Evolutionary conservation across 1,140 invertebrate genomes (phyloP), one percentile per base, ranked within the genome.

Genomic region (Drosophila kanapiae): DNA sequence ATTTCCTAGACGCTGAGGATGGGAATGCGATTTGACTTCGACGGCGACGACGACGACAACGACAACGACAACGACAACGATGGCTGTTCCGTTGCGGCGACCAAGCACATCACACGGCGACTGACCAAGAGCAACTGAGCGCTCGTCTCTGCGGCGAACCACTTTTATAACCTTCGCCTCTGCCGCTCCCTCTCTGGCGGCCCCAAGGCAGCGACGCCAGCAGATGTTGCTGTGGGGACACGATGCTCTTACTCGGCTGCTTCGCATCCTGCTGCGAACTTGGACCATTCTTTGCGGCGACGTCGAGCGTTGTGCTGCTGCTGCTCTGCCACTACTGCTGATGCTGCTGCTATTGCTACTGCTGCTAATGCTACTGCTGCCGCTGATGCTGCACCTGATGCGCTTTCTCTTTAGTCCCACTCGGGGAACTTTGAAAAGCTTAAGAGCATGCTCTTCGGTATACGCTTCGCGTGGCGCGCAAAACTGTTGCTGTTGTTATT

Each of bases 41-140:
- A 74, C 38, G 64, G 62, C 49, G 42, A 18, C 58, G 18, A 51
- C 38, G 27, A 60, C 38, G 16, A 54, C 33, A 33, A 18, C 53
- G 47, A 51, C 38, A 27, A 60, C 38, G 16, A 54, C 33, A 33
- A 18, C 53, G 47, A 45, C 45, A 37, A 56, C 18, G 37, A 45
- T 45, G 67, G 18, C 53, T 72, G 75, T 38, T 57, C 37, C 78
- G 81, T 62, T 61, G 67, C 18, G 78, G 74, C 40, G 38, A 68
- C 77, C 65, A 53, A 72, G 82, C 60, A 67, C 69, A 72, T 88
- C 81, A 80, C 74, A 88, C 84, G 83, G 88, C 84, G 84, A 88
- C 87, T 90, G 80, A 88, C 84, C 85, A 88, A 88, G 84, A 88
- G 85, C 85, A 88, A 88, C 84, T 88, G 85, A 88, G 81, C 85